phyloP scores from a whole-genome alignment of 2,797 vertebrate genomes.

The Oreochromis grahami region DNA sequence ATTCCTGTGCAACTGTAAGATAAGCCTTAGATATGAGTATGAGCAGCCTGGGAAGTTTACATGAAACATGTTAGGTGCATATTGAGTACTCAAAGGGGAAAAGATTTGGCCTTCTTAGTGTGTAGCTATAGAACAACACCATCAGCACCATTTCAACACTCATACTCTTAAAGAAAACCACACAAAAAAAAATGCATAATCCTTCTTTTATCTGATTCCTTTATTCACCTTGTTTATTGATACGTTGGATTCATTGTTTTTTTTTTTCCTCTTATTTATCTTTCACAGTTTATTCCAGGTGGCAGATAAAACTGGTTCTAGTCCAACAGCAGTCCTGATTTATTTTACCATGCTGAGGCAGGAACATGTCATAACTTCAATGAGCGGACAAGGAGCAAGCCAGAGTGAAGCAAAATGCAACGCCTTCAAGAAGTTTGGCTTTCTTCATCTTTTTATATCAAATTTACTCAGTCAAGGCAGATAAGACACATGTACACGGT shows the following conservation, averaged over 20 bases:
- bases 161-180: not conserved
- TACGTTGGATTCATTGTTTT: not conserved
- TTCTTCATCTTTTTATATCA: constrained; percentile 3
- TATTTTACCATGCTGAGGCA: constrained; percentile 55
- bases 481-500: constrained; percentile 20
- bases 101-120: not conserved
- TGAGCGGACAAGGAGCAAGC: not conserved
- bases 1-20: not conserved
- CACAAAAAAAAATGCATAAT: constrained; percentile 1
- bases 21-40: not conserved
- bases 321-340: not conserved
- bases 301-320: constrained; percentile 14
- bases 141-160: not conserved
- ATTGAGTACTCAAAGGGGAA: not conserved
- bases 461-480: constrained; percentile 27
- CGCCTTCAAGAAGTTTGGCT: not conserved
- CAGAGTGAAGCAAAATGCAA: not conserved
- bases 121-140: not conserved
- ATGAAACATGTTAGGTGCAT: too few species aligned
- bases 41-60: not conserved
- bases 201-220: constrained; percentile 52
- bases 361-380: not conserved
- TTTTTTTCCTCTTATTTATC: not conserved
- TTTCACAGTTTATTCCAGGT: constrained; percentile 31
- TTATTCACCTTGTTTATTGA: constrained; percentile 22